phyloP scores from a whole-genome alignment of 2,113 vertebrate species.

The Grantiella picta region DNA sequence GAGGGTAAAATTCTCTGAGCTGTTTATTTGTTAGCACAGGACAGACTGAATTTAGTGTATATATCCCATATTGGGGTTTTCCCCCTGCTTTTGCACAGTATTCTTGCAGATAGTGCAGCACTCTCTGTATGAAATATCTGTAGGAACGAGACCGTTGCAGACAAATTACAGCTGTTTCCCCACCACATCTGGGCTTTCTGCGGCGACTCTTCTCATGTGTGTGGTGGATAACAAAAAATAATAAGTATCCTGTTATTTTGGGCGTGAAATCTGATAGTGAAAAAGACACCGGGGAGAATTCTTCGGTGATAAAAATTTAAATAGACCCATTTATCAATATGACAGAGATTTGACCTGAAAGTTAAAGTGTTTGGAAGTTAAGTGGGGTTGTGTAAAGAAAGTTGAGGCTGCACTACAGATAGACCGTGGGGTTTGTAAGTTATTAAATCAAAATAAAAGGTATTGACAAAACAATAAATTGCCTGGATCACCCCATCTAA shows the following conservation, averaged over 20 bases:
- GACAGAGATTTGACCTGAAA: constrained; percentile 64
- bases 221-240: constrained; percentile 20
- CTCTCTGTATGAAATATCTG: accelerated
- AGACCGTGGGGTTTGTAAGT: neutral
- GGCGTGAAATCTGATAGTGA: constrained; percentile 55
- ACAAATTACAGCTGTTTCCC: neutral
- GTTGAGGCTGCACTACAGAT: neutral
- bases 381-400: constrained; percentile 44
- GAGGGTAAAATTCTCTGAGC: neutral
- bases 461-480: constrained; percentile 62
- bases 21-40: neutral
- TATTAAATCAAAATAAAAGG: constrained; percentile 61
- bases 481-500: neutral
- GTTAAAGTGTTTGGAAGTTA: constrained; percentile 56
- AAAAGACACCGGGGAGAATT: constrained; percentile 51
- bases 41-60: neutral
- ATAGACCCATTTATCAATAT: constrained; percentile 65
- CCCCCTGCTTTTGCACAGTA: neutral
- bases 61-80: neutral
- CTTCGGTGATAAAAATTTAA: constrained; percentile 61
- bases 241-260: constrained; percentile 46
- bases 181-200: neutral
- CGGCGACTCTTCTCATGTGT: neutral
- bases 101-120: neutral
- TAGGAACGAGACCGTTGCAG: neutral